Conservation (phyloP, 2,888 invertebrate species). For the Girardia tigrina region DNA sequence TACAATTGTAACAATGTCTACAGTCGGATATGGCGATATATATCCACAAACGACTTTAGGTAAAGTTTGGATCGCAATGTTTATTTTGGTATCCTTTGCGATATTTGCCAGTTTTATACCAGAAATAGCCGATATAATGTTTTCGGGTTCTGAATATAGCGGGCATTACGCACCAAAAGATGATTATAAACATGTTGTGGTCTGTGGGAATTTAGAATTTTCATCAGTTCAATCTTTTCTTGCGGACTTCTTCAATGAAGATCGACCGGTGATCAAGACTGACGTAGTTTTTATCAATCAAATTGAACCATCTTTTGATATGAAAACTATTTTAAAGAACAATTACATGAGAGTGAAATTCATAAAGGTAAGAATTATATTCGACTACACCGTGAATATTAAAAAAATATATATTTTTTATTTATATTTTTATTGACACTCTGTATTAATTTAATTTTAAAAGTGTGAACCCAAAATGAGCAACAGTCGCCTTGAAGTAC, state of each 20-base stretch:
- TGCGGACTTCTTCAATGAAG: slow-evolving; percentile 97
- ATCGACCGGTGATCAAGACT: slow-evolving; percentile 91
- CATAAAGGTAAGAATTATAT: slow-evolving; percentile 38
- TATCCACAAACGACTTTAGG: slow-evolving; percentile 30
- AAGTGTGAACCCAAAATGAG: no score
- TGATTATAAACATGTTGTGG: slow-evolving; percentile 98
- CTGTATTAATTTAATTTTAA: no score
- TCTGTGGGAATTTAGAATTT: slow-evolving; percentile 97
- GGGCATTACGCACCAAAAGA: slow-evolving; percentile 97
- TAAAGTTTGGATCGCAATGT: slow-evolving; percentile 26
- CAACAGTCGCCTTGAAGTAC: no score
- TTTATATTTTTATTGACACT: no score
- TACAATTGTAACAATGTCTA: slow-evolving; percentile 36
- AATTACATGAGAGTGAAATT: slow-evolving; percentile 83
- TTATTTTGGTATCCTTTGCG: slow-evolving; percentile 55
- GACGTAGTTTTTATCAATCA: slow-evolving; percentile 97
- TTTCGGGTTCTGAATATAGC: slow-evolving; percentile 95
- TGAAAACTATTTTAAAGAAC: slow-evolving; percentile 98
- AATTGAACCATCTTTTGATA: slow-evolving; percentile 97
- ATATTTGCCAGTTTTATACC: slow-evolving; percentile 99
- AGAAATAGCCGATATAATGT: slow-evolving; percentile 97
- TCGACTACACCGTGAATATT: no score
- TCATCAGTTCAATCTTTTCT: slow-evolving; percentile 97
- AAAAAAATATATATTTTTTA: no score
- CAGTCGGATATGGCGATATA: slow-evolving; percentile 35